Base-by-base conservation (phyloP, 2,888 invertebrate species). In the Tiphia femorata region DNA sequence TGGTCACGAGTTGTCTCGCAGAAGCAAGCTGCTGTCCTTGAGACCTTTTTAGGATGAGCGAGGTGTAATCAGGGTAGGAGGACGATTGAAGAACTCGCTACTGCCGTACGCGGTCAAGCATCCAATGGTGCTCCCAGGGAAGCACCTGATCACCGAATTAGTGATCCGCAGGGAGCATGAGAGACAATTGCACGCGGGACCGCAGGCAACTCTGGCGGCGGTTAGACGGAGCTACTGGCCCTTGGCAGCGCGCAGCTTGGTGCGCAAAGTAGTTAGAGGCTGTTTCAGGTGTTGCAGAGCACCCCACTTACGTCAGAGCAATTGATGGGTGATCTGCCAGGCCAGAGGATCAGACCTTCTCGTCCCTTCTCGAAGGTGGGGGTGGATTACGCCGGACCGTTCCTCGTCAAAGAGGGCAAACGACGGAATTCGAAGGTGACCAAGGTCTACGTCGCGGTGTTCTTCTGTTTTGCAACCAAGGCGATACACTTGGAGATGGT, bases 181-280 rank as follows among this genome's bases (percentile, higher is more conserved):
- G 20, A 12, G 8, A 3, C 2, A 16, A 7, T 12, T 49, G 1
- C 57, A 61, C 16, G 49, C 33, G 1, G 54, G 47, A 0, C 7
- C 38, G 0, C 51, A 40, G 10, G 1, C 16, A n/a, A 17, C 50
- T 0, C 8, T 44, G 1, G 8, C 0, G 4, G 7, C 25, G 2
- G 25, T 49, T 1, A n/a, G 47, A 2, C 20, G 43, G 7, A n/a
- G 7, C 0, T 49, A 29, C n/a, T 57, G 61, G 61, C 35, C 42
- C 0, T 8, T n/a, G n/a, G n/a, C n/a, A n/a, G n/a, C n/a, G n/a
- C n/a, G n/a, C 37, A 1, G 37, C 37, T 5, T 2, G 19, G n/a
- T 19, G 37, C 37, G 19, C 10, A 7, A 17, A 3, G 17, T 37
- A 35, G 5, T 35, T 1, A 14, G n/a, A 7, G 17, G 17, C 7